Evolutionary conservation across 2,888 invertebrate species (phyloP).

Genomic region (Thymelicus acteon): DNA sequence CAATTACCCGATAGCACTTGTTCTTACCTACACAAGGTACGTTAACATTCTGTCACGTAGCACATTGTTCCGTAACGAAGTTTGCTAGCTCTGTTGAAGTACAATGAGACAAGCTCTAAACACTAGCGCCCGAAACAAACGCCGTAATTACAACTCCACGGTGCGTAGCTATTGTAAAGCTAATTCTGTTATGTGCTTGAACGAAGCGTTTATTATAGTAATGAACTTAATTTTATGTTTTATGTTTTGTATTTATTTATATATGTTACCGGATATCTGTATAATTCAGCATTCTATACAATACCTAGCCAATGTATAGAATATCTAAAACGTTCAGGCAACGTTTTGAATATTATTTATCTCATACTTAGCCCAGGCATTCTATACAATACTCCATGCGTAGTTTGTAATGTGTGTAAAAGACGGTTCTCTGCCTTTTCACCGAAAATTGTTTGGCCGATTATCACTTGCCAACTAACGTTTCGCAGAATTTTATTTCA

Average conservation of each 20-base stretch:
- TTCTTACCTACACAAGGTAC: not conserved
- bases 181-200: slow-evolving; percentile 4
- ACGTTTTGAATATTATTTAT: no score
- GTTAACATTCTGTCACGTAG: not conserved
- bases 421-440: no score
- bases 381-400: no score
- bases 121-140: slow-evolving; percentile 6
- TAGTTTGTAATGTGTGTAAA: no score
- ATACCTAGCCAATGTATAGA: no score
- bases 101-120: slow-evolving; percentile 10
- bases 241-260: not conserved
- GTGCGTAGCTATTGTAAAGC: slow-evolving; percentile 5
- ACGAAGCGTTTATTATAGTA: not conserved
- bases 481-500: no score
- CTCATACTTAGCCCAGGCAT: no score
- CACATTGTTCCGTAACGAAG: slow-evolving; percentile 11
- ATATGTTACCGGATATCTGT: no score
- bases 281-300: no score
- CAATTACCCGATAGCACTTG: not conserved
- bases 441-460: no score
- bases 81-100: not conserved
- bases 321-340: no score
- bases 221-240: not conserved
- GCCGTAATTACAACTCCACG: slow-evolving; percentile 4
- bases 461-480: no score